Conservation (phyloP, 2,113 vertebrate genomes). For the Stercorarius parasiticus region DNA sequence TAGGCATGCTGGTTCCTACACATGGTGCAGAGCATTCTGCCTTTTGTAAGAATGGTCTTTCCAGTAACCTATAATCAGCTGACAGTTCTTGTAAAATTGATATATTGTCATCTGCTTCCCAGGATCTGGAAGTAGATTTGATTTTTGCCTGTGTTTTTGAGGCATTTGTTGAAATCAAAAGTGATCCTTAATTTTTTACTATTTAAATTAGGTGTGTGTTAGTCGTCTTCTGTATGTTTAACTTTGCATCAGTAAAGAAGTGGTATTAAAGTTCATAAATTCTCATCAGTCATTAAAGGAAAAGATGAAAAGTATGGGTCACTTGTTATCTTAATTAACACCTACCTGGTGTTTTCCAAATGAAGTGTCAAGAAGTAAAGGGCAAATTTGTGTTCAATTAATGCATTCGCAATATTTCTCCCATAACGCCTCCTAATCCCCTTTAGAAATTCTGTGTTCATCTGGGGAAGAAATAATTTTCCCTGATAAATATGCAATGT, state of each 20-base stretch:
- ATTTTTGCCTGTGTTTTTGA: not conserved
- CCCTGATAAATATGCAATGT: conserved; percentile 35
- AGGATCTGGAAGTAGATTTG: not conserved
- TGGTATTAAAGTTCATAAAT: conserved; percentile 32
- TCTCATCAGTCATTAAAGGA: conserved; percentile 51
- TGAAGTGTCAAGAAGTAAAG: conserved; percentile 58
- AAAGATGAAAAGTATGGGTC: conserved; percentile 54
- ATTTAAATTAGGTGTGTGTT: not conserved
- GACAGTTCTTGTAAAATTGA: not conserved
- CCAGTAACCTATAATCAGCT: not conserved
- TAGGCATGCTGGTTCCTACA: not conserved
- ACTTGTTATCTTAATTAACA: conserved; percentile 65
- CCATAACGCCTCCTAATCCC: not conserved
- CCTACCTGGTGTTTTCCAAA: conserved; percentile 50
- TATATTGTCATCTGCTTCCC: not conserved
- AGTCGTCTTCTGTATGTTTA: not conserved
- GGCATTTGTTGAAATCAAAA: not conserved
- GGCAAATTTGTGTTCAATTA: conserved; percentile 51
- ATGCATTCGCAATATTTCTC: conserved; percentile 13
- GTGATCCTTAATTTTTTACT: not conserved
- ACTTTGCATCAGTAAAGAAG: not conserved
- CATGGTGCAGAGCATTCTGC: not conserved
- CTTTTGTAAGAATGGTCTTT: not conserved
- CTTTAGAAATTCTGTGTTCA: conserved; percentile 19
- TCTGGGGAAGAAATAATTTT: conserved; percentile 11